Conservation (phyloP, 2,888 invertebrate genomes). For the Euclidia mi region DNA sequence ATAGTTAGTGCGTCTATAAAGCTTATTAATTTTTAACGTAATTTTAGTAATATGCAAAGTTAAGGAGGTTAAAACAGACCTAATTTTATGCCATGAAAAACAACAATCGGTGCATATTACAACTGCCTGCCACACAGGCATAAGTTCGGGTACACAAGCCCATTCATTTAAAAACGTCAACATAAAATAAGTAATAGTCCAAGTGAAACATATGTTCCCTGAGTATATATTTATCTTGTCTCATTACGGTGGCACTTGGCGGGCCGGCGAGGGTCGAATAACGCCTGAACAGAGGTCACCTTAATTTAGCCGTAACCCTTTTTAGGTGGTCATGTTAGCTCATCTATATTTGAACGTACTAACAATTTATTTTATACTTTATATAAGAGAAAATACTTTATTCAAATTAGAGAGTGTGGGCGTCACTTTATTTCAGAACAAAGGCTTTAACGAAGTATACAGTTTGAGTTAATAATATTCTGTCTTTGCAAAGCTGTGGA, state of each 20-base stretch:
- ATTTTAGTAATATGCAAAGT: no score
- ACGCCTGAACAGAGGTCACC: conserved; percentile 43
- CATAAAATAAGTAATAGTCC: background rate
- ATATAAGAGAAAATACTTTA: background rate
- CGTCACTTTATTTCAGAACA: background rate
- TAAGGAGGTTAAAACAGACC: no score
- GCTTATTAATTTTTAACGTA: no score
- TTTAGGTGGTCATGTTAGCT: conserved; percentile 43
- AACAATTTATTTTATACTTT: conserved; percentile 5
- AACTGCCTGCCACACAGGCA: no score
- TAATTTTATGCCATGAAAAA: no score
- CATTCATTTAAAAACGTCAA: no score
- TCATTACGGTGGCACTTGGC: conserved; percentile 18
- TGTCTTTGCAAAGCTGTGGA: no score
- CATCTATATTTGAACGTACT: conserved; percentile 35
- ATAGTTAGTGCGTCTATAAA: no score
- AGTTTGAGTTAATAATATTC: no score
- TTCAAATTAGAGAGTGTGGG: background rate
- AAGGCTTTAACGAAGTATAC: no score
- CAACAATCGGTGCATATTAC: no score
- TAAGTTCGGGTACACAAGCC: no score
- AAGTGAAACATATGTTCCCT: conserved; percentile 10
- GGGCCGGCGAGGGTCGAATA: conserved; percentile 31
- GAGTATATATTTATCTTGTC: conserved; percentile 17
- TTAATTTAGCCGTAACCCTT: conserved; percentile 49